phyloP scores from a whole-genome alignment of 2,888 invertebrate genomes.

The Sinelater perroti region DNA sequence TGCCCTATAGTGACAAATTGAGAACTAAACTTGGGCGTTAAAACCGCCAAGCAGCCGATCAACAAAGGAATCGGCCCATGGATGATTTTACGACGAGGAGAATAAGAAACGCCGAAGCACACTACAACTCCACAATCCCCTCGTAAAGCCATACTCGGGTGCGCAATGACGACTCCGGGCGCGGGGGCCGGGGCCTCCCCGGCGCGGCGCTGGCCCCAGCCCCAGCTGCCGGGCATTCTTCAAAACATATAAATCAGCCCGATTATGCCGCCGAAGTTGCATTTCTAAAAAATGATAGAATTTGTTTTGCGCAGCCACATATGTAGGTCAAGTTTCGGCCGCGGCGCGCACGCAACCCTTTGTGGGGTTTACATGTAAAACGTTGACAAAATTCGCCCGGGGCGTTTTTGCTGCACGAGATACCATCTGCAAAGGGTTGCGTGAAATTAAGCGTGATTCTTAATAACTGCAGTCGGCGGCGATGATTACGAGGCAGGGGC shows the following conservation, averaged over 20 bases:
- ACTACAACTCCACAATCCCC: constrained; percentile 26
- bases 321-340: not conserved
- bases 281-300: constrained; percentile 10
- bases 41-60: constrained; percentile 4
- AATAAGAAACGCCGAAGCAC: constrained; percentile 21
- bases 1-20: no score
- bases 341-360: not conserved
- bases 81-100: constrained; percentile 24
- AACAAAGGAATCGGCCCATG: constrained; percentile 10
- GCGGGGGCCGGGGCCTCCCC: constrained; percentile 10
- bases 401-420: not conserved
- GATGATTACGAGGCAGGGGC: not conserved
- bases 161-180: constrained; percentile 25
- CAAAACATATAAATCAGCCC: constrained; percentile 17
- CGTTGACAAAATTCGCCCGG: not conserved
- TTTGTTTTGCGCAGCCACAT: no score
- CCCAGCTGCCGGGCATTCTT: constrained; percentile 17
- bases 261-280: constrained; percentile 15
- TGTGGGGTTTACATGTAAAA: not conserved
- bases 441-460: not conserved
- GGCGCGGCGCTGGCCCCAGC: constrained; percentile 6
- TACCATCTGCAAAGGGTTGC: not conserved
- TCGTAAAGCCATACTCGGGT: constrained; percentile 25
- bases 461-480: no score
- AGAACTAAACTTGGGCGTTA: no score